Evolutionary conservation across 2,888 invertebrate species (phyloP), one percentile per base, ranked within the genome.

Genomic region (Pristionchus maxplancki): DNA sequence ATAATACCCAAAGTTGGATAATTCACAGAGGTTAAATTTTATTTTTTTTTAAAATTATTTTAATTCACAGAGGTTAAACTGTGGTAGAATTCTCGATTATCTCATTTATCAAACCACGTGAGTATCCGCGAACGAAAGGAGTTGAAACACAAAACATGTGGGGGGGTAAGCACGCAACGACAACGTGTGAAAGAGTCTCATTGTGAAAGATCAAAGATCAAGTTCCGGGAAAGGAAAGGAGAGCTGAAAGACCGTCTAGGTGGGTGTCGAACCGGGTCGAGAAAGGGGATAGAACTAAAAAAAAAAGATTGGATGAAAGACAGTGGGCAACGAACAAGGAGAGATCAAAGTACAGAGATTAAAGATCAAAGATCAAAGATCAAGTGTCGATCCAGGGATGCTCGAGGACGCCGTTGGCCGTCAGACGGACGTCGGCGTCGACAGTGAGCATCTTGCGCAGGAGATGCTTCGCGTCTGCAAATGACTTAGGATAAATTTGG

Each of bases 401-500:
- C 15, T 89, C 88, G 5, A 89, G 37, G 28, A 93, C 90, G 44
- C 91, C 91, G 24, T 71, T 88, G 13, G 92, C 91, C 13, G 90
- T 89, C 3, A 92, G 91, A 81, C 93, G 89, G 28, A 89, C 83
- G 44, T 92, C 91, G 20, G 90, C 89, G 44, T 89, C 88, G 15
- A 90, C 89, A 37, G 89, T 91, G 88, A 93, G 89, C 90, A 93
- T 89, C 34, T 91, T 88, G n/a, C 88, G 78, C 20, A 93, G 89
- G 6, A 93, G 88, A 50, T 92, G 91, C 53, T 90, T 90, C 31
- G 92, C 93, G 88, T 90, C 93, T 93, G 89, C n/a, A n/a, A n/a
- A n/a, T n/a, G n/a, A n/a, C n/a, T n/a, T n/a, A n/a, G n/a, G n/a
- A n/a, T n/a, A n/a, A n/a, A n/a, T n/a, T n/a, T n/a, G n/a, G n/a